phyloP scores from a whole-genome alignment of 2,797 vertebrate species.

The Corythornis leucogaster region DNA sequence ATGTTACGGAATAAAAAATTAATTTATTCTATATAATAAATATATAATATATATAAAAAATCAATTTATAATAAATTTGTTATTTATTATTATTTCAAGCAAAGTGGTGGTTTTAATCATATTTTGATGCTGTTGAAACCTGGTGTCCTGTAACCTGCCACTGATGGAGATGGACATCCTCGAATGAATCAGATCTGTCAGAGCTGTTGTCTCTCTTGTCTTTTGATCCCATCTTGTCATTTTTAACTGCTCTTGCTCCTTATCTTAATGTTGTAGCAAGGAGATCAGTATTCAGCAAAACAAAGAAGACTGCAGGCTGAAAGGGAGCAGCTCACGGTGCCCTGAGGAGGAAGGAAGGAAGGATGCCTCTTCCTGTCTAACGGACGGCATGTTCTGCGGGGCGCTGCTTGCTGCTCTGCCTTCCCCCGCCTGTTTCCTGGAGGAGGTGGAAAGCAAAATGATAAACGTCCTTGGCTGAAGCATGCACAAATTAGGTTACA shows the following conservation, averaged over 20 bases:
- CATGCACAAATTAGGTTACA: conserved; percentile 26
- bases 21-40: neutral
- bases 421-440: conserved; percentile 63
- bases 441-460: conserved; percentile 49
- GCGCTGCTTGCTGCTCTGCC: conserved; percentile 41
- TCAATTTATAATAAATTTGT: too few relatives aligned
- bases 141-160: neutral
- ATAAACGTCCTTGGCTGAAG: conserved; percentile 46
- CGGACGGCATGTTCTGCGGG: neutral
- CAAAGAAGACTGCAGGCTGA: neutral
- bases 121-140: neutral
- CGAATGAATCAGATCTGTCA: neutral
- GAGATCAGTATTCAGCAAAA: neutral
- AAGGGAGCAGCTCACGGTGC: neutral
- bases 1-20: neutral
- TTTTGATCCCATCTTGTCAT: neutral
- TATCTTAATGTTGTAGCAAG: neutral
- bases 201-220: neutral
- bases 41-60: too few relatives aligned
- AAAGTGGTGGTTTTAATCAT: neutral
- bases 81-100: neutral
- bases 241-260: neutral
- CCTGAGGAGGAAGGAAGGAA: conserved; percentile 69
- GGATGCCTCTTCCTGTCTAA: conserved; percentile 70
- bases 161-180: fast-evolving